A percentile compares a stretch with the other conserved stretches of the same genome.
Evolutionary conservation across 2,797 vertebrate species (phyloP).

Genomic region (Carcharodon carcharias): DNA sequence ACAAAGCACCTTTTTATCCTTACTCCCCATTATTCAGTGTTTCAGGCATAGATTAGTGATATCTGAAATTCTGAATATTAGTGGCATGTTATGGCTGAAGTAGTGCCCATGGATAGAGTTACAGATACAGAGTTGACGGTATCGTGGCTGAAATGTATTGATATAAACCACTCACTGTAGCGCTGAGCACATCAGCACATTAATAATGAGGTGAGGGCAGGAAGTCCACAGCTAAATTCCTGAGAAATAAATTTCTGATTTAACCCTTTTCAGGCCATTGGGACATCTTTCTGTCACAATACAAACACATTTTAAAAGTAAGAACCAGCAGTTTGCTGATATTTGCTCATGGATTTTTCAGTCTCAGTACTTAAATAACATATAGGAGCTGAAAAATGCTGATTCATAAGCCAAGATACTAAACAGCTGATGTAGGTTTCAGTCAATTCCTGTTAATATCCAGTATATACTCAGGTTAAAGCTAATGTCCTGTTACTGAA

Average conservation of each 20-base stretch:
- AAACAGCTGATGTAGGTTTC: not conserved
- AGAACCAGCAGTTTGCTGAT: not conserved
- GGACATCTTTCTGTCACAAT: not conserved
- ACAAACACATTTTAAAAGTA: not conserved
- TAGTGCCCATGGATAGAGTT: not conserved
- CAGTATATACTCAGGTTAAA: not conserved
- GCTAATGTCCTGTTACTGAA: not conserved
- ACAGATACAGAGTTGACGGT: not conserved
- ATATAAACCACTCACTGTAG: not conserved
- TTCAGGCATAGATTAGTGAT: not conserved
- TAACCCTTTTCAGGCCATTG: not conserved
- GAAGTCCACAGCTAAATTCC: not conserved
- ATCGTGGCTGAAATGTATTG: not conserved
- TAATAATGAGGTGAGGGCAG: not conserved
- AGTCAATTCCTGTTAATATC: not conserved
- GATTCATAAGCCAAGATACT: not conserved
- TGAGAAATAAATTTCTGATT: not conserved
- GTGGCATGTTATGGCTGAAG: conserved; percentile 13
- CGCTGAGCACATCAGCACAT: not conserved
- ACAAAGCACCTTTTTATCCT: not conserved
- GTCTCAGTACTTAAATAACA: not conserved
- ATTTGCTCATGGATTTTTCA: not conserved
- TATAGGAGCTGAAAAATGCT: not conserved
- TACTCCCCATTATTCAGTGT: not conserved
- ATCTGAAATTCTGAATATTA: conserved; percentile 24